Evolutionary conservation across 1,140 invertebrate species (phyloP), one percentile per base, ranked within the genome.

Genomic region (Oncopodura yosiiana): DNA sequence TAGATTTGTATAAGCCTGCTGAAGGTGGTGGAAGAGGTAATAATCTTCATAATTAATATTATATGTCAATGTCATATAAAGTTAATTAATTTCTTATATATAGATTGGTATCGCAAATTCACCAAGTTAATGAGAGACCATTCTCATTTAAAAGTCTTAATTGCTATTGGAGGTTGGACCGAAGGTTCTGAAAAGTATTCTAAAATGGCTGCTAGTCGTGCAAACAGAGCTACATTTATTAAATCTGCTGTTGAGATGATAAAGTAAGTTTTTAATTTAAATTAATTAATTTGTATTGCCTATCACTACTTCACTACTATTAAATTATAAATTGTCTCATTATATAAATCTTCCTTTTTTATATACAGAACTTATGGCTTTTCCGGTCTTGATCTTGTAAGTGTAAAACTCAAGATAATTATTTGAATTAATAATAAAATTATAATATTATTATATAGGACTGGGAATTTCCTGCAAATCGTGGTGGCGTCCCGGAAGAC

Each of bases 131-230:
- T 82, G 58, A 66, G 75, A 29, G 73, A 73, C 9, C 80, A 87
- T 71, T 83, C 84, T 0, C 75, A 81, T 58, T 67, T 93, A 3
- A 89, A 86, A 69, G 75, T 86, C 1, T 77, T 81, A 1, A 63
- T 92, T 2, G 86, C 86, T 8, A 83, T 93, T 34, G 89, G 89
- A 0, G 88, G 88, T 1, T 91, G 87, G 86, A 89, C 87, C 65
- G 86, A 91, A 70, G 87, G 86, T 0, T 87, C 84, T 0, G 64
- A 66, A 18, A 87, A 86, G 63, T 92, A 87, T 67, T 90, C 86
- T 1, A 72, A 69, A 1, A 76, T 93, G 74, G 84, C 81, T 1
- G 71, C 74, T 5, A 75, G 75, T 50, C 66, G 75, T 0, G 66
- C 70, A 3, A 69, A 69, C 6, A 75, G 87, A 52, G 68, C 69